Conservation (phyloP, 2,797 vertebrate genomes). For the Chiloscyllium punctatum region DNA sequence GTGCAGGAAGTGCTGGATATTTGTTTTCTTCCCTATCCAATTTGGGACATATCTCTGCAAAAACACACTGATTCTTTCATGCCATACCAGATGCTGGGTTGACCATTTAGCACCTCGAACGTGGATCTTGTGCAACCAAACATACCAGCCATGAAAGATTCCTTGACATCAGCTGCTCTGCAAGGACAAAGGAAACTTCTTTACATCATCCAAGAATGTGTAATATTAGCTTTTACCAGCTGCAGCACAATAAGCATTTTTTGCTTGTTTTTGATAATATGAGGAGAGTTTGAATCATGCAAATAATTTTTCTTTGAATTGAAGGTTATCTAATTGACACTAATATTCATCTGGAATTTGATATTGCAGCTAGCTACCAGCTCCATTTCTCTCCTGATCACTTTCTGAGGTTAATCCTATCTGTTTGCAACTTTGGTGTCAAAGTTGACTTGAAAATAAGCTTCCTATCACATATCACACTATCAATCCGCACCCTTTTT, state of each 20-base stretch:
- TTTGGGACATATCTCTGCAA: not conserved
- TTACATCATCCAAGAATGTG: not conserved
- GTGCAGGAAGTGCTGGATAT: not conserved
- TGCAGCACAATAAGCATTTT: no score
- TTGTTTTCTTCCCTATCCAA: not conserved
- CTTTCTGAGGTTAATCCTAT: no score
- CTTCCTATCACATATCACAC: no score
- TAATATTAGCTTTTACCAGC: not conserved
- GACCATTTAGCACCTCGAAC: not conserved
- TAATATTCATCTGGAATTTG: not conserved
- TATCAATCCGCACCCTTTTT: no score
- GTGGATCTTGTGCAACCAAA: no score
- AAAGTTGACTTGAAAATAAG: no score
- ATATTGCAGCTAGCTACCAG: not conserved
- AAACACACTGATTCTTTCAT: no score
- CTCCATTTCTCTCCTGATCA: no score
- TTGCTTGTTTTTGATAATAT: not conserved
- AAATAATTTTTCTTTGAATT: not conserved
- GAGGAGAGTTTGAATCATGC: not conserved
- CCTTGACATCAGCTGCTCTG: not conserved
- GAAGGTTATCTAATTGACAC: not conserved
- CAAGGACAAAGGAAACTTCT: not conserved
- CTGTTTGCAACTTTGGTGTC: no score
- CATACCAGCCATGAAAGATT: not conserved
- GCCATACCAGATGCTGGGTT: not conserved